Percentiles rank a stretch among this genome's conserved stretches.
Evolutionary conservation across 2,113 vertebrate genomes (phyloP).

Genomic region (Bos indicus): DNA sequence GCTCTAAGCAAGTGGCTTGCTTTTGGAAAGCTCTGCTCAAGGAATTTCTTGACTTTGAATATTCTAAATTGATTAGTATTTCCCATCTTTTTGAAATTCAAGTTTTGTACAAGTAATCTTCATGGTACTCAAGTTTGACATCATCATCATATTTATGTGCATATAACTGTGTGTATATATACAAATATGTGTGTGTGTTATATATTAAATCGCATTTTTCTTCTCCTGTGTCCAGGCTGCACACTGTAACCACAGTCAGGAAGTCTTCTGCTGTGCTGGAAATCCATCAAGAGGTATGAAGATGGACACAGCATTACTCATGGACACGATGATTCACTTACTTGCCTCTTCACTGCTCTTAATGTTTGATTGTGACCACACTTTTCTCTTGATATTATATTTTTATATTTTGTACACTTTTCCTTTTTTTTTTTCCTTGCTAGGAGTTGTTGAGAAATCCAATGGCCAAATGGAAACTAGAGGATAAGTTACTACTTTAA

Average conservation of each 20-base stretch:
- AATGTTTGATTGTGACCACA: conserved; percentile 31
- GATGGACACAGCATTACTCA: background rate
- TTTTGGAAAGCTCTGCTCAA: background rate
- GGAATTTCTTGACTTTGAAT: background rate
- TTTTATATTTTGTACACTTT: conserved; percentile 58
- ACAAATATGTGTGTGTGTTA: background rate
- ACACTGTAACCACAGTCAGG: conserved; percentile 71
- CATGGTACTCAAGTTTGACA: background rate
- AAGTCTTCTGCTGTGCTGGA: conserved; percentile 69
- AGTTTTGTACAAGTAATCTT: background rate
- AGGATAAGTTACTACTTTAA: background rate
- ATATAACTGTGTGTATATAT: background rate
- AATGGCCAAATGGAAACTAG: background rate
- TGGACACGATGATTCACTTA: conserved; percentile 28
- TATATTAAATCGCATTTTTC: background rate
- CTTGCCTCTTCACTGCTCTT: conserved; percentile 62
- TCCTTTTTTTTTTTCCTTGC: background rate
- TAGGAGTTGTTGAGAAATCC: conserved; percentile 18
- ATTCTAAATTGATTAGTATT: background rate
- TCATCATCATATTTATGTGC: background rate
- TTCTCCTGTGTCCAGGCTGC: conserved; percentile 68
- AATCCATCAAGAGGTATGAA: conserved; percentile 79
- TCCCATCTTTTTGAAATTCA: background rate
- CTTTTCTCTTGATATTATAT: conserved; percentile 58
- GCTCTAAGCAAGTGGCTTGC: background rate